These are phyloP conservation scores for Heliconius hortense DNA, from an alignment of 2,888 invertebrate species.

Conservation along the genomic window DNA sequence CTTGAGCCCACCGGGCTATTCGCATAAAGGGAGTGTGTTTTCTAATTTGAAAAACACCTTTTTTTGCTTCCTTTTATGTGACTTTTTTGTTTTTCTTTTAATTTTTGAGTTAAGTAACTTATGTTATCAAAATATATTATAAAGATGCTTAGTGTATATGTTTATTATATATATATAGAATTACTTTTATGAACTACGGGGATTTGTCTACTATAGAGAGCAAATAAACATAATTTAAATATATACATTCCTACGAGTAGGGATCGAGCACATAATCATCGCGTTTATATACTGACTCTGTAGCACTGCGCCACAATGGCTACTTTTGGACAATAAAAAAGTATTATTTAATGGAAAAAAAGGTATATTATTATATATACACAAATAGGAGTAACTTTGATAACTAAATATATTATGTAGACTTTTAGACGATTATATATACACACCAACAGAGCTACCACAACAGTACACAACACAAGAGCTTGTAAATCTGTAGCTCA, in stretches of 20 bases:
- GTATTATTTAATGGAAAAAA: background rate
- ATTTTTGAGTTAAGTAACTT: background rate
- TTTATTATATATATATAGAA: background rate
- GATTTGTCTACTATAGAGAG: no score
- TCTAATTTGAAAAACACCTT: slow-evolving; percentile 46
- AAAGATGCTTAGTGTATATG: background rate
- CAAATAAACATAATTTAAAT: no score
- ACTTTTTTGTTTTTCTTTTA: slow-evolving; percentile 27
- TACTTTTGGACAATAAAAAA: background rate
- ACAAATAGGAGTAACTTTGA: background rate
- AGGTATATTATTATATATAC: background rate
- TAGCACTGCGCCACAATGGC: no score
- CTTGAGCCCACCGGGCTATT: slow-evolving; percentile 53
- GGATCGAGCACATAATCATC: no score
- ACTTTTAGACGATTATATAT: no score
- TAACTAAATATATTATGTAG: background rate
- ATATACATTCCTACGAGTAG: no score
- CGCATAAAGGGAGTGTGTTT: slow-evolving; percentile 49
- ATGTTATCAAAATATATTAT: background rate
- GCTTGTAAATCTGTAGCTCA: background rate
- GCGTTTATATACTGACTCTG: no score
- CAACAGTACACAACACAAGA: background rate
- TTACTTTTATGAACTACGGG: no score
- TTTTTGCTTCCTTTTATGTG: slow-evolving; percentile 40
- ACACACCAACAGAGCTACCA: background rate